These are phyloP conservation scores for Melanotaenia trifasciata DNA, from an alignment of 2,797 vertebrate species.

Conservation along the genomic window DNA sequence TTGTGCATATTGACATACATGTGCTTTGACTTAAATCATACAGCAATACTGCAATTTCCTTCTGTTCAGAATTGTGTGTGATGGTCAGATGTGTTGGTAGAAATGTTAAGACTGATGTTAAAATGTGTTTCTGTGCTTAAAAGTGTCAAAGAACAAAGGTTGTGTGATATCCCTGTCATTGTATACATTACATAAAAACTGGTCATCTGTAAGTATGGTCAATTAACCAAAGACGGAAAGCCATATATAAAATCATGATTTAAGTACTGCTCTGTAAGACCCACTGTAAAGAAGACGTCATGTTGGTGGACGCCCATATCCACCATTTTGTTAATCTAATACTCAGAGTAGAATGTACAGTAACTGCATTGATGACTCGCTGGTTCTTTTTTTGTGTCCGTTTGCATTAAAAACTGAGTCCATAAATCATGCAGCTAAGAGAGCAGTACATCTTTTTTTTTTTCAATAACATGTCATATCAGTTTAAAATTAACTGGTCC, in stretches of 20 bases:
- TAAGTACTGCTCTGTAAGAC: slow-evolving; percentile 27
- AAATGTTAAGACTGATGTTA: slow-evolving; percentile 29
- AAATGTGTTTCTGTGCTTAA: slow-evolving; percentile 35
- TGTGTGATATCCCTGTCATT: slow-evolving; percentile 32
- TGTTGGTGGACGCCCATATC: slow-evolving; percentile 32
- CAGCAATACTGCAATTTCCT: slow-evolving; percentile 88
- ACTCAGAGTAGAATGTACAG: slow-evolving; percentile 2
- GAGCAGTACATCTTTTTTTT: slow-evolving; percentile 5
- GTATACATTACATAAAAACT: slow-evolving; percentile 12
- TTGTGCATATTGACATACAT: slow-evolving; percentile 71
- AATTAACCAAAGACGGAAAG: slow-evolving; percentile 84
- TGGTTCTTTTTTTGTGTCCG: slow-evolving; percentile 3
- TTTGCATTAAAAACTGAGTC: slow-evolving; percentile 11
- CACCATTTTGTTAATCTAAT: slow-evolving; percentile 36
- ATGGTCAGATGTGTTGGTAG: slow-evolving; percentile 12
- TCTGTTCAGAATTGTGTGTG: slow-evolving; percentile 31
- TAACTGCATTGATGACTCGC: slow-evolving; percentile 15
- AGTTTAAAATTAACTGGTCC: slow-evolving; percentile 1
- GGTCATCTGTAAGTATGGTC: slow-evolving; percentile 41
- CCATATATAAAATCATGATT: slow-evolving; percentile 69
- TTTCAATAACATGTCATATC: slow-evolving; percentile 9
- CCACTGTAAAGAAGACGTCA: slow-evolving; percentile 35
- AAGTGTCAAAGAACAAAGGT: slow-evolving; percentile 31
- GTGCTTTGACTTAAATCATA: slow-evolving; percentile 71
- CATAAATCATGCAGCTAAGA: neutral